phyloP scores from a whole-genome alignment of 1,140 invertebrate genomes.

The Pseudomyrmex gracilis region DNA sequence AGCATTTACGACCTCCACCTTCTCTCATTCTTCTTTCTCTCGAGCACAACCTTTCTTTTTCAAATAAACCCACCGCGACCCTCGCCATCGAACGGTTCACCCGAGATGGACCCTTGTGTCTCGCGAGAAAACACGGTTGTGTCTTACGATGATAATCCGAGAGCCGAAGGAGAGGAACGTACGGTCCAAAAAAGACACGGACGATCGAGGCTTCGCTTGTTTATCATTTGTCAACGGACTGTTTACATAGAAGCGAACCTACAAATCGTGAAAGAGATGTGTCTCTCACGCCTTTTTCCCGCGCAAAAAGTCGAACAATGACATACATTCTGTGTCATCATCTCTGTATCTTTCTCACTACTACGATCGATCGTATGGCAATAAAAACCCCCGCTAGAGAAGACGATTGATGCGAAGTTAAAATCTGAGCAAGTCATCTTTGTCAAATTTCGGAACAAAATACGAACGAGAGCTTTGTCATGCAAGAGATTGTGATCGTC shows the following conservation, averaged over 20 bases:
- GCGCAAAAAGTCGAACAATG: conserved; percentile 9
- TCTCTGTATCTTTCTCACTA: background rate
- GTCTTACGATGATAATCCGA: conserved; percentile 61
- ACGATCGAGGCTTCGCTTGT: conserved; percentile 61
- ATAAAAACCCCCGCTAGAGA: conserved; percentile 34
- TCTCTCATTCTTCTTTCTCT: conserved; percentile 31
- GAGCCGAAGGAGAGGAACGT: background rate
- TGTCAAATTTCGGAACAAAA: conserved; percentile 51
- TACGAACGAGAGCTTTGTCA: background rate
- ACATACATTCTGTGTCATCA: background rate
- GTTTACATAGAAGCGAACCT: conserved; percentile 75
- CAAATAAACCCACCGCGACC: conserved; percentile 75
- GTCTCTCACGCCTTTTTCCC: conserved; percentile 30
- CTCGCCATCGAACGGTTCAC: conserved; percentile 62
- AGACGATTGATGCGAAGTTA: conserved; percentile 37
- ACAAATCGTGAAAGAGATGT: conserved; percentile 47
- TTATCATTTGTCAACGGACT: conserved; percentile 80
- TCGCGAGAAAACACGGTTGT: conserved; percentile 65
- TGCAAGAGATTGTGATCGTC: background rate
- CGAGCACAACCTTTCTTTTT: conserved; percentile 67
- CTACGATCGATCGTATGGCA: conserved; percentile 32
- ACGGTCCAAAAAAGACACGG: background rate
- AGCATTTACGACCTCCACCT: conserved; percentile 25
- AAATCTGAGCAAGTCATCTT: conserved; percentile 42
- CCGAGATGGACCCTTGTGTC: conserved; percentile 63